These are phyloP conservation scores for Trachurus trachurus DNA, from an alignment of 2,797 vertebrate species.

Conservation along the genomic window DNA sequence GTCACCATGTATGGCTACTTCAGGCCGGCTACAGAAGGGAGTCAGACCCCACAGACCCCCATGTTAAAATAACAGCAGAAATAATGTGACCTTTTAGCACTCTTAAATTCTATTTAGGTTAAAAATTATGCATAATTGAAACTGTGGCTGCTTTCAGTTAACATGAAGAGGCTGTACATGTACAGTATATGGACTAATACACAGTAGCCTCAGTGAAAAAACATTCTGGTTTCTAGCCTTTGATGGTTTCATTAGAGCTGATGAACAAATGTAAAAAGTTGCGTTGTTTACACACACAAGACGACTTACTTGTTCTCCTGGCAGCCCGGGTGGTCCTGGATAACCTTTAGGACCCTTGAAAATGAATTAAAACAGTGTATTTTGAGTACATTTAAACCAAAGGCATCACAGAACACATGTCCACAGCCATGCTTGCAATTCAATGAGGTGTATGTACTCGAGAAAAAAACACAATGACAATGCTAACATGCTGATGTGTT, in stretches of 20 bases:
- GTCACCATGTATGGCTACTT: too few species aligned
- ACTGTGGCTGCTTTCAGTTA: too few species aligned
- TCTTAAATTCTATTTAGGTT: too few species aligned
- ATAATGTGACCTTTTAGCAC: too few species aligned
- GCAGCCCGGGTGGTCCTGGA: constrained; percentile 83
- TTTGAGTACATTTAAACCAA: background rate
- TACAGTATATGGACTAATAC: background rate
- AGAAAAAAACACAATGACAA: background rate
- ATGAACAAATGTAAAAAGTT: background rate
- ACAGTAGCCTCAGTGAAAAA: background rate
- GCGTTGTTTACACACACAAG: background rate
- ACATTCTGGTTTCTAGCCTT: too few species aligned
- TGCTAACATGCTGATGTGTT: background rate
- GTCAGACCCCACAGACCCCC: too few species aligned
- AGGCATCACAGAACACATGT: background rate
- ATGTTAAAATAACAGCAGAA: too few species aligned
- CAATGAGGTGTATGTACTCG: background rate
- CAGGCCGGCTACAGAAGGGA: too few species aligned
- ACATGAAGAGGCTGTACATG: background rate
- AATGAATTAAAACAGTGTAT: constrained; percentile 31
- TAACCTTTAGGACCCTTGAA: constrained; percentile 82
- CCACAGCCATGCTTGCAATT: background rate
- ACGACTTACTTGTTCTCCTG: constrained; percentile 87
- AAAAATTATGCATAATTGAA: too few species aligned
- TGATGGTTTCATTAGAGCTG: background rate